Evolutionary conservation across 2,113 vertebrate species (phyloP), one percentile per base, ranked within the genome.

Genomic region (Catharus minimus): DNA sequence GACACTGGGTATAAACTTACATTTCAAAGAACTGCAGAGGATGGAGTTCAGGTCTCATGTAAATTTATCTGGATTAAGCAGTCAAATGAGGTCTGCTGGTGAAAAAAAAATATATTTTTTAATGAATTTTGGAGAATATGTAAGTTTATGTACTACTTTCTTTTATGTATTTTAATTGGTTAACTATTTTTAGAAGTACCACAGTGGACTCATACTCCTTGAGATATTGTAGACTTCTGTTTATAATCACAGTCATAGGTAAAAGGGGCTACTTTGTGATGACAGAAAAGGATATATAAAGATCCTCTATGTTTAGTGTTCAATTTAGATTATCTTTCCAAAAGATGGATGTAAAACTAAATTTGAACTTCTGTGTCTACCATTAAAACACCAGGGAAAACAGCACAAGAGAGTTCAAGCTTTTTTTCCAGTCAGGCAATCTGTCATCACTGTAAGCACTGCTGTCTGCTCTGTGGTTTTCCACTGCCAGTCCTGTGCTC

Each of bases 371-470:
- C 41, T 46, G 22, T 94, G 55, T 78, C 50, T 90, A 81, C 52
- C 83, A 46, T 89, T 94, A 82, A 86, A 93, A 86, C 92, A 55
- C 64, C 1, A 4, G 61, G 60, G 86, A 92, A 94, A 97, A 96
- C 12, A 83, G 23, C 66, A 84, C 39, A 82, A 81, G 79, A 80
- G 53, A 72, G 88, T 92, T 93, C 62, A 92, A 92, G 91, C 13
- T 71, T 94, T 96, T 93, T 94, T 95, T 89, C 44, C 43, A 87
- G 46, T 62, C 74, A 96, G 64, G 71, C 93, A 96, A 93, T 96
- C 94, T 97, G 96, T 96, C 93, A 95, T 92, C 88, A 65, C 36
- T 82, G 67, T 62, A 93, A 97, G 74, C 81, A 77, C 24, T 86
- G 55, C 86, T 96, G 88, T 92, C 93, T 95, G 87, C 56, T 96